Evolutionary conservation across 2,888 invertebrate genomes (phyloP).

Genomic region (Callyntrura sp.): DNA sequence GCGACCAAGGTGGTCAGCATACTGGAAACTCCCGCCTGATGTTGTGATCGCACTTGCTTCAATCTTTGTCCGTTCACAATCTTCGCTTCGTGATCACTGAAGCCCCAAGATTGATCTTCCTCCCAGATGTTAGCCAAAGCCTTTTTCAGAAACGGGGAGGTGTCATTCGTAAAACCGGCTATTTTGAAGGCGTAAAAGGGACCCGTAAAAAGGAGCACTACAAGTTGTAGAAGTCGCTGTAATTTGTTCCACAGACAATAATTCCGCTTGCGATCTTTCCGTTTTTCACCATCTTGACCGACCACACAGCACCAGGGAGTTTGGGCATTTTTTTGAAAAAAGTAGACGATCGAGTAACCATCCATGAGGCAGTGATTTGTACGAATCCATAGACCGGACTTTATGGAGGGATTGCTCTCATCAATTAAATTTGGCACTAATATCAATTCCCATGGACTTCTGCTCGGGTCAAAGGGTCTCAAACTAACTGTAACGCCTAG

Average conservation of each 20-base stretch:
- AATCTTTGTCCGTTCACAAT: neutral
- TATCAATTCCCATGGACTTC: conserved; percentile 22
- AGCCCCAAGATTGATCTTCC: too few species aligned
- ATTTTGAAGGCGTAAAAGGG: neutral
- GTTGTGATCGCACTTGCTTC: neutral
- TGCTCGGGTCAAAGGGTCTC: neutral
- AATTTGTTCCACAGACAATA: too few species aligned
- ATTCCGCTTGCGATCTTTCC: too few species aligned
- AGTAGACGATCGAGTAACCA: neutral
- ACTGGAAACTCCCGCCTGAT: neutral
- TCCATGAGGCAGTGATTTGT: conserved; percentile 27
- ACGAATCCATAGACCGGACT: neutral
- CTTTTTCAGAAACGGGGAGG: neutral
- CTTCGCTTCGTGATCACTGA: neutral
- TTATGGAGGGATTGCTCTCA: neutral
- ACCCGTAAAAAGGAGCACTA: conserved; percentile 1
- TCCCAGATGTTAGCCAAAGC: neutral
- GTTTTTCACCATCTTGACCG: too few species aligned
- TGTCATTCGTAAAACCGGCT: neutral
- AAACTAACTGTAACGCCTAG: neutral
- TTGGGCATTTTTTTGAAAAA: neutral
- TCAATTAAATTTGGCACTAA: conserved; percentile 37
- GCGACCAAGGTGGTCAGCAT: neutral
- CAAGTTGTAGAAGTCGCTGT: too few species aligned
- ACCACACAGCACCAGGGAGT: too few species aligned